These are phyloP conservation scores for Channa argus DNA, from an alignment of 2,113 vertebrate genomes.

Conservation along the genomic window DNA sequence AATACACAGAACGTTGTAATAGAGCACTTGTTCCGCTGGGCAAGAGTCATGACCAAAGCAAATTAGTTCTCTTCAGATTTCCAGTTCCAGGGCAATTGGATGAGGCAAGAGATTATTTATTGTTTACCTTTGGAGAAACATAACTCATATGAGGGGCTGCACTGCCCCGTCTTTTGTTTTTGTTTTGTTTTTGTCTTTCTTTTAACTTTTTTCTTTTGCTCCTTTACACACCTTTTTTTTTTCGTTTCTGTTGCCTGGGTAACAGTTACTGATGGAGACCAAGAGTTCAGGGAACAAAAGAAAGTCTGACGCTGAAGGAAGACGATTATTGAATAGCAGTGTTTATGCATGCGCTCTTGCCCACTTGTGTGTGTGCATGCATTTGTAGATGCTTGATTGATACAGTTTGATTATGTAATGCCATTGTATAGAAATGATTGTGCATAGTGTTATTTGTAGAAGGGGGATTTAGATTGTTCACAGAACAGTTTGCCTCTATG, in stretches of 20 bases:
- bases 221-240: slow-evolving; percentile 64
- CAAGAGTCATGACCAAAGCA: slow-evolving; percentile 39
- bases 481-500: too few relatives aligned
- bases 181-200: too few relatives aligned
- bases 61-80: slow-evolving; percentile 41
- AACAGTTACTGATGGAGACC: slow-evolving; percentile 82
- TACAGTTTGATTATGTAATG: background rate
- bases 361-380: slow-evolving; percentile 1
- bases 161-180: slow-evolving; percentile 32
- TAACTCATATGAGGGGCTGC: slow-evolving; percentile 32
- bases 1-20: slow-evolving; percentile 44
- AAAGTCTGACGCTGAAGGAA: slow-evolving; percentile 58
- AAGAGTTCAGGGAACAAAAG: slow-evolving; percentile 67
- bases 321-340: slow-evolving; percentile 65
- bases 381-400: slow-evolving; percentile 8
- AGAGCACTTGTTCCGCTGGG: slow-evolving; percentile 36
- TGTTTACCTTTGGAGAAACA: slow-evolving; percentile 43
- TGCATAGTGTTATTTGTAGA: background rate
- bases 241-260: slow-evolving; percentile 80
- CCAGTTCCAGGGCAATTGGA: slow-evolving; percentile 14
- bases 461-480: too few relatives aligned
- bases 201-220: slow-evolving; percentile 27
- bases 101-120: slow-evolving; percentile 16
- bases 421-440: background rate
- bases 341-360: slow-evolving; percentile 20